Evolutionary conservation across 2,888 invertebrate genomes (phyloP), one percentile per base, ranked within the genome.

Genomic region (Argynnis bischoffii): DNA sequence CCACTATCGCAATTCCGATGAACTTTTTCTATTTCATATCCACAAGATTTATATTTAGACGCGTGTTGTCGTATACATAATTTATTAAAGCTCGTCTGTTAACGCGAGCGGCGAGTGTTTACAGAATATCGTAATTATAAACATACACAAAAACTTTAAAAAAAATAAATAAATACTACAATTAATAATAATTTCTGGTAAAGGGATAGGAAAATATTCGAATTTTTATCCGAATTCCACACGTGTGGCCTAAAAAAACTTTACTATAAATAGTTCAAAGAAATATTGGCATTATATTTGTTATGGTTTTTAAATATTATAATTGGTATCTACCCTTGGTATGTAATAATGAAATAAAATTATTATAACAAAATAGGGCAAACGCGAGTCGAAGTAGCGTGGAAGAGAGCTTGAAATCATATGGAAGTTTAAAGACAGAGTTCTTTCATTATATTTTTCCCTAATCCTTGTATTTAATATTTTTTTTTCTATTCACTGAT

Each of bases 121-220:
- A 71, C 71, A 71, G 69, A 64, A 63, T 67, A 69, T 59, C 50
- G 64, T 71, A 71, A 71, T 71, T 64, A 69, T 71, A 71, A 67
- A 71, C 66, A 69, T 35, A 67, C 64, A 71, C 55, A 69, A 69
- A 63, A 57, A 53, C 11, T 66, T 71, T 69, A 67, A 57, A 64
- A 69, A 54, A 69, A 66, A 71, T 64, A 66, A 66, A 71, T 71
- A 71, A 71, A 70, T 67, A 55, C 59, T 66, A 57, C 50, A 57
- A n/a, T n/a, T n/a, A 13, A 53, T 59, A 57, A 57, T 35, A 47
- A 47, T 41, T 64, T 54, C 63, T 66, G 47, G 63, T 53, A 63
- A 53, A 61, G 61, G 61, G 41, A 51, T 60, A 6, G 16, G 31
- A 48, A 59, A 31, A 48, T 48, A 14, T 13, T 15, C 15, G n/a